Evolutionary conservation across 2,797 vertebrate species (phyloP).

Genomic region (Triplophysa bombifrons): DNA sequence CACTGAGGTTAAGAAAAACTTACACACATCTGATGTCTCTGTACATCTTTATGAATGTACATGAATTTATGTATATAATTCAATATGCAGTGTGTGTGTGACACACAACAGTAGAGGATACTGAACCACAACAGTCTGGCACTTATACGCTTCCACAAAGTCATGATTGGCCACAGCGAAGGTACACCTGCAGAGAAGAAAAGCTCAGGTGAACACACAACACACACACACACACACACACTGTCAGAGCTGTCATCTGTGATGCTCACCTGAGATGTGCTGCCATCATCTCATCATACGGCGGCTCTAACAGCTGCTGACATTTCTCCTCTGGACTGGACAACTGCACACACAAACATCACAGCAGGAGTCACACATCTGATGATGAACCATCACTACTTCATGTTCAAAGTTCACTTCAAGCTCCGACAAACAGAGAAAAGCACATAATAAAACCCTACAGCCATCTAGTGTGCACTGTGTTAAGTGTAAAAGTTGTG

Average conservation of each 20-base stretch:
- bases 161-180: constrained; percentile 92
- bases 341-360: constrained; percentile 67
- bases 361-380: background rate
- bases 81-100: background rate
- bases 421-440: too few relatives aligned
- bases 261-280: constrained; percentile 89
- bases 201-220: background rate
- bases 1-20: constrained; percentile 69
- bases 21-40: background rate
- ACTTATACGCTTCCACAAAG: constrained; percentile 96
- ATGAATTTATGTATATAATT: background rate
- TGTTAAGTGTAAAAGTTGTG: background rate
- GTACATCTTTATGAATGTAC: too few relatives aligned
- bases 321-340: constrained; percentile 91
- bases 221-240: background rate
- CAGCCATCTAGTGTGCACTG: background rate
- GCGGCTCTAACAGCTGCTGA: constrained; percentile 92
- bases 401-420: too few relatives aligned
- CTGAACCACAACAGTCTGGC: constrained; percentile 96
- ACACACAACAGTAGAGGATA: constrained; percentile 85
- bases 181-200: constrained; percentile 82
- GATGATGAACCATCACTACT: too few relatives aligned
- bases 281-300: constrained; percentile 96
- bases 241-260: background rate
- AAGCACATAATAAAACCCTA: background rate